Evolutionary conservation across 2,888 invertebrate species (phyloP).

Genomic region (Lasioglossum pauxillum): DNA sequence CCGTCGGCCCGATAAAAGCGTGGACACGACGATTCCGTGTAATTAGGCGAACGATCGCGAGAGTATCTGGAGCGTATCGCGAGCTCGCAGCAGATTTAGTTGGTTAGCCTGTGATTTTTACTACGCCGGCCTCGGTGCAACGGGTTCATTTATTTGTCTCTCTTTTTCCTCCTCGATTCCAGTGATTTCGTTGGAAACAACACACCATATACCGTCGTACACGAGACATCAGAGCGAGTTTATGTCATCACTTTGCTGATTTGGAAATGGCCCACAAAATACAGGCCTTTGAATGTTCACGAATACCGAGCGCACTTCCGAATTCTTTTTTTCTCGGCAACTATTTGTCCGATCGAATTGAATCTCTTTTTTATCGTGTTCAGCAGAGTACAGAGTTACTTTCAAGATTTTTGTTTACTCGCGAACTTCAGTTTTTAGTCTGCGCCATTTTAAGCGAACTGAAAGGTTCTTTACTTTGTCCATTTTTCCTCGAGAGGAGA

Average conservation of each 20-base stretch:
- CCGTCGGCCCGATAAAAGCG: background rate
- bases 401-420: background rate
- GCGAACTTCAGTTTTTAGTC: background rate
- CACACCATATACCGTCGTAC: background rate
- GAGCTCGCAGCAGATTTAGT: slow-evolving; percentile 5
- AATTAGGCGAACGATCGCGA: slow-evolving; percentile 1
- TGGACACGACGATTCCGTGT: background rate
- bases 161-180: background rate
- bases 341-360: background rate
- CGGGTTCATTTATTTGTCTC: background rate
- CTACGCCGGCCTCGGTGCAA: background rate
- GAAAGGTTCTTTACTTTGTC: background rate
- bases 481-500: background rate
- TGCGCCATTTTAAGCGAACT: fast-evolving
- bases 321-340: background rate
- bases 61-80: background rate
- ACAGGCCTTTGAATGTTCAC: background rate
- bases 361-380: background rate
- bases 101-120: background rate
- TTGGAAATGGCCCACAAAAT: background rate
- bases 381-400: background rate
- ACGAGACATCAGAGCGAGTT: background rate
- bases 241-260: background rate
- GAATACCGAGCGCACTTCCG: background rate
- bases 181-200: background rate